These are phyloP conservation scores for Sinosuthora webbiana DNA, from an alignment of 2,113 vertebrate genomes.

Conservation along the genomic window DNA sequence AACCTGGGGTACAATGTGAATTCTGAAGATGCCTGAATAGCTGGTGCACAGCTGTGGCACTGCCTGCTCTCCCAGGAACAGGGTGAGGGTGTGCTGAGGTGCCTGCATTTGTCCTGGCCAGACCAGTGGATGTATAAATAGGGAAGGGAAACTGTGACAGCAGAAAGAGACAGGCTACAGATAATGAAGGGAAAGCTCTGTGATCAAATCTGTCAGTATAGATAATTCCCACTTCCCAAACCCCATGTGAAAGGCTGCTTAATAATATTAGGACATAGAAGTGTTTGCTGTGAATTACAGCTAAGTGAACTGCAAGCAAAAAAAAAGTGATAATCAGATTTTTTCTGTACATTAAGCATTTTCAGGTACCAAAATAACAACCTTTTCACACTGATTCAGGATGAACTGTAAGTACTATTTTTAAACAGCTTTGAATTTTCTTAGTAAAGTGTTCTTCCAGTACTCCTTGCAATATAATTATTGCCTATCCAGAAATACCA, in stretches of 20 bases:
- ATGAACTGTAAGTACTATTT: neutral
- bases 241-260: neutral
- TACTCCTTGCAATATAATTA: neutral
- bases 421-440: neutral
- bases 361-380: neutral
- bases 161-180: neutral
- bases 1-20: neutral
- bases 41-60: neutral
- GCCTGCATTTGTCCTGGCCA: neutral
- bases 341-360: neutral
- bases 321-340: neutral
- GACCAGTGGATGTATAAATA: neutral
- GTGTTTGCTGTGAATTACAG: neutral
- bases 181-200: neutral
- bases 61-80: neutral
- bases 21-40: neutral
- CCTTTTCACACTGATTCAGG: neutral
- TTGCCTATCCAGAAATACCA: conserved; percentile 21
- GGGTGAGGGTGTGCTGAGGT: neutral
- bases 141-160: neutral
- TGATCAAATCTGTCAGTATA: neutral
- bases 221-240: neutral
- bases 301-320: neutral
- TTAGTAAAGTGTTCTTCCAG: neutral
- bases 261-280: neutral